Percentiles rank a stretch among this genome's conserved stretches.
These are phyloP conservation scores for Aphaenogaster floridana DNA, from an alignment of 1,140 invertebrate species.

Conservation along the genomic window DNA sequence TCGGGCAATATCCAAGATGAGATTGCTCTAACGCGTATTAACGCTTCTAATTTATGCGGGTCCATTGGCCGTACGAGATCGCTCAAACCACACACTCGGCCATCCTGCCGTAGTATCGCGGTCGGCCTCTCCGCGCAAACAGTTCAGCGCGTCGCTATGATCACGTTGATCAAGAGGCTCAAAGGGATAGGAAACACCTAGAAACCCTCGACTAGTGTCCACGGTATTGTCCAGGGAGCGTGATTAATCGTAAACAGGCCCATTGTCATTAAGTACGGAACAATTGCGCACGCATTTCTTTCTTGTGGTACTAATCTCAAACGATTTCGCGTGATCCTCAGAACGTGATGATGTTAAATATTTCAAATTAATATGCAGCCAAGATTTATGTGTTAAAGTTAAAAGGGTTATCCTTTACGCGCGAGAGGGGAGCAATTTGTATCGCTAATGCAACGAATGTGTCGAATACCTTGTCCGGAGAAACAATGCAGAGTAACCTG, in stretches of 20 bases:
- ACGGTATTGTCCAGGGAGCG: slow-evolving; percentile 46
- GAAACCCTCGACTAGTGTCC: slow-evolving; percentile 42
- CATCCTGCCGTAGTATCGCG: slow-evolving; percentile 55
- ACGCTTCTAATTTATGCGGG: slow-evolving; percentile 80
- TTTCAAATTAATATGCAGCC: neutral
- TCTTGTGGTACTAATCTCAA: neutral
- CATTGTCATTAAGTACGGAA: neutral
- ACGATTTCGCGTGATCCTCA: neutral
- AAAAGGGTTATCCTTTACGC: neutral
- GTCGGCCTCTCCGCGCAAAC: slow-evolving; percentile 70
- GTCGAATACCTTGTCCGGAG: slow-evolving; percentile 25
- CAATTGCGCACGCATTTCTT: neutral
- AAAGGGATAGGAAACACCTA: slow-evolving; percentile 68
- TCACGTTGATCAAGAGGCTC: slow-evolving; percentile 75
- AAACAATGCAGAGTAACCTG: slow-evolving; percentile 43
- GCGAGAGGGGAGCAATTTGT: slow-evolving; percentile 4
- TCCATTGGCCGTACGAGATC: slow-evolving; percentile 76
- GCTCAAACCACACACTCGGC: slow-evolving; percentile 63
- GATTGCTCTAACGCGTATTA: slow-evolving; percentile 78
- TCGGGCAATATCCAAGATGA: slow-evolving; percentile 76
- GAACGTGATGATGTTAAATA: neutral
- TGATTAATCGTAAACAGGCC: slow-evolving; percentile 45
- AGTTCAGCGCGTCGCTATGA: slow-evolving; percentile 68
- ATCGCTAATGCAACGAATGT: slow-evolving; percentile 34
- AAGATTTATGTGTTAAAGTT: slow-evolving; percentile 13